A percentile compares a stretch with the other conserved stretches of the same genome.
These are phyloP conservation scores for Dione juno DNA, from an alignment of 2,888 invertebrate species.

Conservation along the genomic window DNA sequence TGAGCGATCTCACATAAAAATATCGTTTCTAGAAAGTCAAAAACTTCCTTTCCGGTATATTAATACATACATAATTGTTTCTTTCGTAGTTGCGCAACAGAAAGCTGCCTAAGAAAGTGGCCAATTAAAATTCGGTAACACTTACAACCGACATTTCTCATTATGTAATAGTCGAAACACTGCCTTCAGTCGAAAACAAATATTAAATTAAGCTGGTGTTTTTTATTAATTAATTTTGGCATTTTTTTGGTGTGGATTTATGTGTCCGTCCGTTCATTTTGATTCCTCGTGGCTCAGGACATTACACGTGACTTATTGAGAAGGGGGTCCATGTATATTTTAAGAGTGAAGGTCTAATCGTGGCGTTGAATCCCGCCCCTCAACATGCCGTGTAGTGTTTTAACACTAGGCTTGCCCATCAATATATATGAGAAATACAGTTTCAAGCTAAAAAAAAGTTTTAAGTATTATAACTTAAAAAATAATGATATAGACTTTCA, in stretches of 20 bases:
- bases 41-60: constrained; percentile 71
- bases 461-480: no score
- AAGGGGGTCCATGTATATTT: not conserved
- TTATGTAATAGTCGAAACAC: constrained; percentile 40
- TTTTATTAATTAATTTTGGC: constrained; percentile 10
- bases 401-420: no score
- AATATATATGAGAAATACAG: no score
- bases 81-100: constrained; percentile 72
- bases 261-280: not conserved
- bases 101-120: constrained; percentile 77
- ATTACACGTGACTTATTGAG: not conserved
- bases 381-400: no score
- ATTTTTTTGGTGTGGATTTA: not conserved
- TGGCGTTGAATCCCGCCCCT: no score
- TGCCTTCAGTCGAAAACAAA: constrained; percentile 14
- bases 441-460: no score
- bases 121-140: constrained; percentile 74
- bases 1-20: constrained; percentile 65
- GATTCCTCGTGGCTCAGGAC: not conserved
- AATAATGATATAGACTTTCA: no score
- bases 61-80: constrained; percentile 79
- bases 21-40: constrained; percentile 69
- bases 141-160: constrained; percentile 45
- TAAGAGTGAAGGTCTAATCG: not conserved
- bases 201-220: not conserved